Evolutionary conservation across 2,113 vertebrate species (phyloP).

Genomic region (Alethe castanea): DNA sequence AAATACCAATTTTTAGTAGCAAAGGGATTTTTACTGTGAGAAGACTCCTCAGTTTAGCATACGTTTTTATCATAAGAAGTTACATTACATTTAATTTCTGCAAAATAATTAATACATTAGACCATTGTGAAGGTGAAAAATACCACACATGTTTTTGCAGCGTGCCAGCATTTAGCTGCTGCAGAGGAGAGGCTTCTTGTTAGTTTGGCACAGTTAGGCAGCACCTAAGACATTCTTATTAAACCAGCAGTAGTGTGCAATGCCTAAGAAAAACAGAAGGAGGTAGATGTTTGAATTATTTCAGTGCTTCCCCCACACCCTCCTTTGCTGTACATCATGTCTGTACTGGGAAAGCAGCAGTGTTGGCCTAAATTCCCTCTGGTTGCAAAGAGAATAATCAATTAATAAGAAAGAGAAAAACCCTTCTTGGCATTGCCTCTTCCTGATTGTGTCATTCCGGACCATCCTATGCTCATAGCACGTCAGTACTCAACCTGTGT

Average conservation of each 20-base stretch:
- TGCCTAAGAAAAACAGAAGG: not conserved
- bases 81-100: not conserved
- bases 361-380: slow-evolving; percentile 20
- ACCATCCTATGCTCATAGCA: not conserved
- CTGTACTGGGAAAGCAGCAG: slow-evolving; percentile 18
- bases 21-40: not conserved
- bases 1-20: not conserved
- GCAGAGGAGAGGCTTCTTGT: not conserved
- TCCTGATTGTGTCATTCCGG: slow-evolving; percentile 17
- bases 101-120: not conserved
- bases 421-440: slow-evolving; percentile 7
- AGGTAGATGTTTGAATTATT: not conserved
- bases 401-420: slow-evolving; percentile 32
- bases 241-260: not conserved
- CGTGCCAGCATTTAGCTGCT: not conserved
- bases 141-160: not conserved
- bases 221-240: not conserved
- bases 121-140: not conserved
- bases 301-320: not conserved
- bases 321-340: not conserved
- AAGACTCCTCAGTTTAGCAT: not conserved
- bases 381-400: slow-evolving; percentile 51
- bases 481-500: not conserved
- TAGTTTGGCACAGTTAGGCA: not conserved
- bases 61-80: not conserved